Evolutionary conservation across 2,113 vertebrate species (phyloP).

Genomic region (Cromileptes altivelis): DNA sequence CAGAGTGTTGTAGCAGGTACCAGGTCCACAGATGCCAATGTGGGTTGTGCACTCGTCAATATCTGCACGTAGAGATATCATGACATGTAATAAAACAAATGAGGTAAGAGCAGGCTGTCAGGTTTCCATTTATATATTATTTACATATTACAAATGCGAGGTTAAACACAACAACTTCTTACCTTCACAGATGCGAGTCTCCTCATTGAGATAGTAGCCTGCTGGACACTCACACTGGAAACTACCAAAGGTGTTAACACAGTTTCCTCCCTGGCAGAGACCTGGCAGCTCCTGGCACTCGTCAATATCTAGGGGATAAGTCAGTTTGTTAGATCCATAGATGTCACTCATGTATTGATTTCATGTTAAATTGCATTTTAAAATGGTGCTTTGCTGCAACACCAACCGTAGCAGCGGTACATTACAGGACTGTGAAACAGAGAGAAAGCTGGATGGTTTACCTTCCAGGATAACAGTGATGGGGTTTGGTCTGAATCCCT

Average conservation of each 20-base stretch:
- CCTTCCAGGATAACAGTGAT: constrained; percentile 96
- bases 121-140: neutral
- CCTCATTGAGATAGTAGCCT: constrained; percentile 92
- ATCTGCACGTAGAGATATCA: constrained; percentile 80
- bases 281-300: constrained; percentile 95
- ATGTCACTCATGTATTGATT: neutral
- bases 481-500: constrained; percentile 94
- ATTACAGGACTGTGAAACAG: neutral
- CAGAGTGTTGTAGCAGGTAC: constrained; percentile 95
- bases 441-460: constrained; percentile 65
- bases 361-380: neutral
- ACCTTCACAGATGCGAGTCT: constrained; percentile 94
- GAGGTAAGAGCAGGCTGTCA: neutral
- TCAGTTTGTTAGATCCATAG: neutral
- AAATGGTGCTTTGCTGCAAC: neutral
- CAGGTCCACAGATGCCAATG: constrained; percentile 91
- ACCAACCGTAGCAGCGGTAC: neutral
- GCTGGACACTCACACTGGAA: constrained; percentile 95
- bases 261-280: constrained; percentile 93
- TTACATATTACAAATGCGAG: no score
- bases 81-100: neutral
- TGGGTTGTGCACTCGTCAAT: constrained; percentile 92
- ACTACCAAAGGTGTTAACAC: constrained; percentile 94
- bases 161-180: constrained; percentile 36
- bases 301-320: constrained; percentile 87